phyloP scores from a whole-genome alignment of 2,888 invertebrate species.

The Abrostola triplasia region DNA sequence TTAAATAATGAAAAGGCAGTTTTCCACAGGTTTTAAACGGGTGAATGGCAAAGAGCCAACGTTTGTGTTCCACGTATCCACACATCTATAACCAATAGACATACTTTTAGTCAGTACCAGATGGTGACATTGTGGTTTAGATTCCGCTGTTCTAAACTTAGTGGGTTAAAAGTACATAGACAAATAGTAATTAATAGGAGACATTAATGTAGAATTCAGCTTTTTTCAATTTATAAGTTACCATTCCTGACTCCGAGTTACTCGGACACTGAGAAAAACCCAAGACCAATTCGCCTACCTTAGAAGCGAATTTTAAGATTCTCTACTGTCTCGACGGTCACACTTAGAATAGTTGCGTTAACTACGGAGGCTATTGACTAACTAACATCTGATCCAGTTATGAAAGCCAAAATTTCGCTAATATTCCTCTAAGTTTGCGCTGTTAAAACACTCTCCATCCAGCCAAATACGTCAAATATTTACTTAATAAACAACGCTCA shows the following conservation, averaged over 20 bases:
- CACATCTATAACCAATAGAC: conserved; percentile 50
- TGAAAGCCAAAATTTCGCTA: neutral
- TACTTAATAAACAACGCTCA: conserved; percentile 1
- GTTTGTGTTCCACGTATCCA: conserved; percentile 62
- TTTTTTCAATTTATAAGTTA: neutral
- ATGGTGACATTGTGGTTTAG: conserved; percentile 47
- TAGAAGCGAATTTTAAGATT: too few relatives aligned
- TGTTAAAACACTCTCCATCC: neutral
- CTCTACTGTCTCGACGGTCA: too few relatives aligned
- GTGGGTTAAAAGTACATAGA: conserved; percentile 26
- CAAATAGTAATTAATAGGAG: conserved; percentile 4
- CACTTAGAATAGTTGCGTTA: too few relatives aligned
- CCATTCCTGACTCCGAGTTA: too few relatives aligned
- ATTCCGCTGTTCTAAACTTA: conserved; percentile 33
- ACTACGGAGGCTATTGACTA: too few relatives aligned
- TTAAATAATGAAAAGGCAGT: conserved; percentile 83
- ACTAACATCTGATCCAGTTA: neutral
- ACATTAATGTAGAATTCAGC: neutral
- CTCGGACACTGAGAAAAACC: too few relatives aligned
- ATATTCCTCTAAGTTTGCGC: neutral
- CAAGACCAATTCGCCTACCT: too few relatives aligned
- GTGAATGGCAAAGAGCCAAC: conserved; percentile 79
- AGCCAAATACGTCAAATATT: neutral
- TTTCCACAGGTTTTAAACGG: conserved; percentile 80
- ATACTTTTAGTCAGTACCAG: conserved; percentile 56